Evolutionary conservation across 2,888 invertebrate genomes (phyloP).

Genomic region (Lagria hirta): DNA sequence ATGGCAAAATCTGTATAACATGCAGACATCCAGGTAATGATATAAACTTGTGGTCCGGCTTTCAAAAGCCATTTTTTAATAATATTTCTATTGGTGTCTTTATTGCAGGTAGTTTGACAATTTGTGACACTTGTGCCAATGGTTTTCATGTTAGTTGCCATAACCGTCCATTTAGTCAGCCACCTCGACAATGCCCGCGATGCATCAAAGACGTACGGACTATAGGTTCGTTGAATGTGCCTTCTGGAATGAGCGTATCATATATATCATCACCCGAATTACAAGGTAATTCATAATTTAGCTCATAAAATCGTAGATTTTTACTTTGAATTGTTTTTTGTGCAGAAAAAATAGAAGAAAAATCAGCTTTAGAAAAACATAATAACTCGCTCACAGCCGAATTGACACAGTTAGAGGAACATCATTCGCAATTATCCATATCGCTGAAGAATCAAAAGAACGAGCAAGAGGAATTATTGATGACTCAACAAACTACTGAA

Average conservation of each 20-base stretch:
- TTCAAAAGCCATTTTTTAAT: neutral
- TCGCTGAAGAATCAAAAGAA: conserved; percentile 49
- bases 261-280: conserved; percentile 44
- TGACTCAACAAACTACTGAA: conserved; percentile 47
- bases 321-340: conserved; percentile 22
- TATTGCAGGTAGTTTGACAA: conserved; percentile 54
- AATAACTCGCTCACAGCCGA: conserved; percentile 49
- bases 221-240: conserved; percentile 45
- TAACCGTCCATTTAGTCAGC: conserved; percentile 53
- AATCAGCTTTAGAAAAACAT: conserved; percentile 48
- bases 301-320: conserved; percentile 23
- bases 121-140: conserved; percentile 57
- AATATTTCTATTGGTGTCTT: conserved; percentile 15
- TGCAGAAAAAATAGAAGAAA: conserved; percentile 53
- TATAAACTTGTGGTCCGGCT: no score
- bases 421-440: conserved; percentile 52
- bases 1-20: conserved; percentile 52
- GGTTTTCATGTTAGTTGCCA: conserved; percentile 59
- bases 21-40: conserved; percentile 56
- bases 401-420: conserved; percentile 51
- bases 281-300: no score
- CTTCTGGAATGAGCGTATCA: conserved; percentile 49
- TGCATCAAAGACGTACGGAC: conserved; percentile 51
- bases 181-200: conserved; percentile 56
- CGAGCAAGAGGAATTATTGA: conserved; percentile 47